Base-by-base conservation (phyloP, 2,797 vertebrate species). In the Scarus forsteni region DNA sequence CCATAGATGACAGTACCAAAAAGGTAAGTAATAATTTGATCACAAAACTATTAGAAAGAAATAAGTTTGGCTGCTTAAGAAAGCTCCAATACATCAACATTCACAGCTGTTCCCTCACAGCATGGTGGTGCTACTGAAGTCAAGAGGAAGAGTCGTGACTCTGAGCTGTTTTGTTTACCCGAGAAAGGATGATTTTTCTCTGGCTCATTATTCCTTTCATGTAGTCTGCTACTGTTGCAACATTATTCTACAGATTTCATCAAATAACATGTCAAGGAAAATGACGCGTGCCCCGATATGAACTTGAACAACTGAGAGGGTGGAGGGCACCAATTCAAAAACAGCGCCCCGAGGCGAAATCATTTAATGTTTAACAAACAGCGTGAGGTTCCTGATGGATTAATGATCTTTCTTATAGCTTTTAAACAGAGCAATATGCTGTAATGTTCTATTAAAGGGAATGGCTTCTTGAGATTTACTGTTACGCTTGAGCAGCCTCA, bases 231-330 rank as follows among this genome's bases (percentile, higher is more conserved):
- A 66, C 5, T 53, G 51, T 43, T 60, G 59, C 63, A 54, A 57
- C 19, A 53, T 44, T 45, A 40, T 49, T 27, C 45, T 34, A 15
- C 16, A 60, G 27, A 49, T 78, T 68, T 60, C 59, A 65, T 64
- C 60, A 52, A 19, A 46, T 35, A 27, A 15, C 59, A 35, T 19
- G 15, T 67, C 57, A 56, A 55, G n/a, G 39, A 53, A 51, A 53
- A 36, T 54, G 73, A 46, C 63, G 48, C 38, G 16, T 50, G 14
- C 1, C 16, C 7, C 12, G 16, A 36, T 45, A 18, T 51, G 8
- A 63, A 52, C 35, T 51, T 14, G 15, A 1, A 7, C 35, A 42
- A n/a, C 10, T 60, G 50, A 70, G 7, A 12, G n/a, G 44, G 6
- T 10, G 7, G 18, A 39, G 16, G 39, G 7, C 13, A 64, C 27